phyloP scores from a whole-genome alignment of 2,888 invertebrate species.

The Rhamnusium bicolor region DNA sequence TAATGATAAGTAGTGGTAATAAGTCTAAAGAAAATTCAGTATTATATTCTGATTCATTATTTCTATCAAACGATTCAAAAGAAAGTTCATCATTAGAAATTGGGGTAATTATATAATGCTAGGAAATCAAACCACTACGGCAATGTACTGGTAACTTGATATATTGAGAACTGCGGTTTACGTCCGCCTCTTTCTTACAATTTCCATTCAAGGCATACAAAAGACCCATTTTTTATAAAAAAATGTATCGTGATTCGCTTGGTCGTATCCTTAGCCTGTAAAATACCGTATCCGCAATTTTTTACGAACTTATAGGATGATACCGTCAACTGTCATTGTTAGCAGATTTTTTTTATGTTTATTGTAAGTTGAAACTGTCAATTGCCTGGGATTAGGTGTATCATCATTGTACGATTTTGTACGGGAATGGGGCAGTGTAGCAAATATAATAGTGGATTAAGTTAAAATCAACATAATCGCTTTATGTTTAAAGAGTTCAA shows the following conservation, averaged over 20 bases:
- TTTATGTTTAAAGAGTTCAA: conserved; percentile 42
- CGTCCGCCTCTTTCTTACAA: conserved; percentile 54
- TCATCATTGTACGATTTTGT: conserved; percentile 45
- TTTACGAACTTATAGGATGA: conserved; percentile 35
- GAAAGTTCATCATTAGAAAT: neutral
- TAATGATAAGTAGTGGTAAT: too few species aligned
- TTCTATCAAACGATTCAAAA: neutral
- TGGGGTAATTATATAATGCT: conserved; percentile 20
- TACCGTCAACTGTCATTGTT: conserved; percentile 44
- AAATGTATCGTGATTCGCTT: conserved; percentile 45
- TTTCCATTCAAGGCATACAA: conserved; percentile 57
- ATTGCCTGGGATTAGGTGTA: conserved; percentile 48
- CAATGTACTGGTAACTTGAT: conserved; percentile 59
- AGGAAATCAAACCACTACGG: conserved; percentile 44
- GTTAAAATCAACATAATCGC: conserved; percentile 58
- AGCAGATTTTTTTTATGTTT: conserved; percentile 23
- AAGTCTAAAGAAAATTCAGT: too few species aligned
- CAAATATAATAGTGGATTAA: conserved; percentile 56
- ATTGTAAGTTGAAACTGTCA: conserved; percentile 41
- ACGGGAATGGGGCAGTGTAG: conserved; percentile 36
- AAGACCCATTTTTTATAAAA: conserved; percentile 55
- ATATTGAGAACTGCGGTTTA: conserved; percentile 64
- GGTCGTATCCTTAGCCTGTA: conserved; percentile 25
- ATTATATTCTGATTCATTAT: too few species aligned
- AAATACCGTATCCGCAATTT: conserved; percentile 48